Evolutionary conservation across 2,797 vertebrate genomes (phyloP).

Genomic region (Rhinatrema bivittatum): DNA sequence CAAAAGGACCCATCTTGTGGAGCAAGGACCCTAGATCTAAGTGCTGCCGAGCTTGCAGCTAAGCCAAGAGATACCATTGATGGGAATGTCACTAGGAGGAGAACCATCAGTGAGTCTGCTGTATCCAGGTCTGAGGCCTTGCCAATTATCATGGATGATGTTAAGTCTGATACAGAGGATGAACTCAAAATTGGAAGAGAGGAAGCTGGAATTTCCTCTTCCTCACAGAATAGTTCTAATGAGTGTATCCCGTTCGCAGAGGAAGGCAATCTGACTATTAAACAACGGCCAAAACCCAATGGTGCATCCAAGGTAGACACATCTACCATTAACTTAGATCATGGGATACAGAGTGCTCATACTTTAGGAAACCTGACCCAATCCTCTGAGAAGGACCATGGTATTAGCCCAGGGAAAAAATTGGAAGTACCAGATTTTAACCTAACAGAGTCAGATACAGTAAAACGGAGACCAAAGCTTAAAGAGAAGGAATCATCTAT

Average conservation of each 20-base stretch:
- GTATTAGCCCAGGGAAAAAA: background rate
- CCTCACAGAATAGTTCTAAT: conserved; percentile 63
- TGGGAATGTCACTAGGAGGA: conserved; percentile 42
- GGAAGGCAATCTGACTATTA: conserved; percentile 91
- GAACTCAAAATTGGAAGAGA: conserved; percentile 42
- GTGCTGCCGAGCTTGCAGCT: fast-evolving
- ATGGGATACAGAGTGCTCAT: background rate
- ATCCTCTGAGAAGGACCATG: background rate
- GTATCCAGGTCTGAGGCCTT: conserved; percentile 31
- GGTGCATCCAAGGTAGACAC: conserved; percentile 40
- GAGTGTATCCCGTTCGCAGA: conserved; percentile 85
- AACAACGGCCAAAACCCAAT: conserved; percentile 73
- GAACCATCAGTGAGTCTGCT: conserved; percentile 68
- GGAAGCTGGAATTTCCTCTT: conserved; percentile 12
- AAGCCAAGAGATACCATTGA: conserved; percentile 24
- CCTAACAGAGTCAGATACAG: conserved; percentile 84
- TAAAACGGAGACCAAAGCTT: conserved; percentile 82
- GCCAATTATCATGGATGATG: conserved; percentile 18
- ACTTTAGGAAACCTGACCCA: background rate
- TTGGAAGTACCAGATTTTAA: conserved; percentile 68
- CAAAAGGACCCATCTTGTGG: background rate
- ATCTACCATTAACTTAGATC: fast-evolving
- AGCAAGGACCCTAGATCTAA: background rate
- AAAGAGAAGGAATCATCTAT: conserved; percentile 60
- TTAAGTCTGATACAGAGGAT: conserved; percentile 54